phyloP scores from a whole-genome alignment of 2,888 invertebrate species.

The Drosophila falleni region DNA sequence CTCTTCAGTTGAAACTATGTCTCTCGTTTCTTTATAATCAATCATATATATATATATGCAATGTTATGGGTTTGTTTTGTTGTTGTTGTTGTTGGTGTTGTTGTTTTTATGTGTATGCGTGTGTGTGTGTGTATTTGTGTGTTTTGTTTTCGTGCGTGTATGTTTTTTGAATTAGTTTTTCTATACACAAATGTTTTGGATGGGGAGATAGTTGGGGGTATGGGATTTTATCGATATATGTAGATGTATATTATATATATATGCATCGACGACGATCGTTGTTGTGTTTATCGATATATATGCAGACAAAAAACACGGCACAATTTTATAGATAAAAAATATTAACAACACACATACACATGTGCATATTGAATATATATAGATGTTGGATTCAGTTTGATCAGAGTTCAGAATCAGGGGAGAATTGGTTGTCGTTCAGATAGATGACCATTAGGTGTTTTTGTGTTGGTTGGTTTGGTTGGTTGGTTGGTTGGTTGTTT shows the following conservation, averaged over 20 bases:
- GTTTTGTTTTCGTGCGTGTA: slow-evolving; percentile 33
- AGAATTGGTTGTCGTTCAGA: slow-evolving; percentile 61
- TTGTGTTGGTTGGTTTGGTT: slow-evolving; percentile 48
- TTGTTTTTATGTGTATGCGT: slow-evolving; percentile 31
- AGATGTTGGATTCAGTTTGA: slow-evolving; percentile 46
- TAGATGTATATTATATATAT: neutral
- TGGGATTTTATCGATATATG: slow-evolving; percentile 15
- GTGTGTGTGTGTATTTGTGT: slow-evolving; percentile 33
- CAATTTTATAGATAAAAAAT: slow-evolving; percentile 17
- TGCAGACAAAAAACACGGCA: slow-evolving; percentile 20
- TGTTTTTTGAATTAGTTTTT: slow-evolving; percentile 70
- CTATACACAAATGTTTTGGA: slow-evolving; percentile 58
- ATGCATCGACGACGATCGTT: slow-evolving; percentile 23
- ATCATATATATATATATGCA: slow-evolving; percentile 55
- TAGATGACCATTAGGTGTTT: slow-evolving; percentile 59
- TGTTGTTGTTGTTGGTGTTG: slow-evolving; percentile 28
- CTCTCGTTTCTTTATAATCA: slow-evolving; percentile 60
- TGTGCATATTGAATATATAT: slow-evolving; percentile 34
- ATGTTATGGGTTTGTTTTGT: slow-evolving; percentile 46
- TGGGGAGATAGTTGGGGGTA: slow-evolving; percentile 4
- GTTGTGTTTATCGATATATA: slow-evolving; percentile 25
- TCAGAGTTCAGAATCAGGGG: slow-evolving; percentile 42
- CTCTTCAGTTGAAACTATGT: slow-evolving; percentile 69
- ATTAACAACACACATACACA: slow-evolving; percentile 36
- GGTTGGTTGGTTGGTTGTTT: slow-evolving; percentile 38